Evolutionary conservation across 2,113 vertebrate species (phyloP).

Genomic region (Xerus inauris): DNA sequence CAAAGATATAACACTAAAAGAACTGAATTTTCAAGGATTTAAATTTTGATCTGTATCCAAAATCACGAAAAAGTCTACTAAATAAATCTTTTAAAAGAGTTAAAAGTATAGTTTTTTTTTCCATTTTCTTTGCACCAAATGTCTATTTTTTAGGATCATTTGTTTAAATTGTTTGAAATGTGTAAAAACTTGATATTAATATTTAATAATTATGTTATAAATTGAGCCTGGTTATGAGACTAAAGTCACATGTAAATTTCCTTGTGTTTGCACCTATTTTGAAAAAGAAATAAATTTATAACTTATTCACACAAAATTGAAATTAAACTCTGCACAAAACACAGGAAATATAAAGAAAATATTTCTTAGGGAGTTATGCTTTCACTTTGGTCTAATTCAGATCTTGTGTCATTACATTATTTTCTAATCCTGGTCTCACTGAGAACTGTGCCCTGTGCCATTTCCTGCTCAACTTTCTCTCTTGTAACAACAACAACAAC

Average conservation of each 20-base stretch:
- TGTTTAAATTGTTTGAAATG: neutral
- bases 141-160: neutral
- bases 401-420: neutral
- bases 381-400: constrained; percentile 8
- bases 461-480: neutral
- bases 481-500: neutral
- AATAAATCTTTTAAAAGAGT: constrained; percentile 26
- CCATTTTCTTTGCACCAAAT: neutral
- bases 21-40: constrained; percentile 20
- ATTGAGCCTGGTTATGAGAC: neutral
- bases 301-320: constrained; percentile 1
- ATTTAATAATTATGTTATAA: constrained; percentile 22
- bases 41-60: neutral
- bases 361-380: neutral
- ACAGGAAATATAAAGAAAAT: neutral
- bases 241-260: neutral
- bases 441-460: neutral
- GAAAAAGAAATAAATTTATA: constrained; percentile 44
- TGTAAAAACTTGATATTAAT: constrained; percentile 26
- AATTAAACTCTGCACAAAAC: constrained; percentile 41
- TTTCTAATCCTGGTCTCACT: constrained; percentile 23
- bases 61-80: neutral
- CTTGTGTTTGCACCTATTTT: neutral
- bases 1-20: constrained; percentile 44
- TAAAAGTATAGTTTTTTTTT: neutral